These are phyloP conservation scores for Ectropis grisescens DNA, from an alignment of 1,140 invertebrate genomes.

Conservation along the genomic window DNA sequence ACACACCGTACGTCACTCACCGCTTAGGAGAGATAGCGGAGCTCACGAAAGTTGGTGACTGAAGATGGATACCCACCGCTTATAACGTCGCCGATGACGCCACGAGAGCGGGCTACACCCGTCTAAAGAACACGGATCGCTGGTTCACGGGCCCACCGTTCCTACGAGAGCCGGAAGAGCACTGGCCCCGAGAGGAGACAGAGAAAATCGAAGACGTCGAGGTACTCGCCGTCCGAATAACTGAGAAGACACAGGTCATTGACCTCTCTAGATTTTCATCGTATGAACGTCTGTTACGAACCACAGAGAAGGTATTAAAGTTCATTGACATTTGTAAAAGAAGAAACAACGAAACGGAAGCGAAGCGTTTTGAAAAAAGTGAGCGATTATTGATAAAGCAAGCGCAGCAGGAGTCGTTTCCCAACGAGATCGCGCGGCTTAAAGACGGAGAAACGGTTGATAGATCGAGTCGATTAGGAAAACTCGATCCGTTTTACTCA, in stretches of 20 bases:
- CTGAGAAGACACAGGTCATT: not conserved
- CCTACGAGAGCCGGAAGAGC: not conserved
- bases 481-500: not conserved
- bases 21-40: slow-evolving; percentile 40
- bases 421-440: not conserved
- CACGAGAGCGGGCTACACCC: slow-evolving; percentile 3
- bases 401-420: not conserved
- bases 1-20: slow-evolving; percentile 44
- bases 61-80: slow-evolving; percentile 24
- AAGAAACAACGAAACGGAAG: not conserved
- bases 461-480: not conserved
- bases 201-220: not conserved
- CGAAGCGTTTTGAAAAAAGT: not conserved
- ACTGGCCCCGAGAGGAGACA: not conserved
- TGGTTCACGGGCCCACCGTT: not conserved
- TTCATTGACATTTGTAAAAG: not conserved
- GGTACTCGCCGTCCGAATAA: not conserved
- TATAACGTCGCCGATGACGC: slow-evolving; percentile 24
- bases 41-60: slow-evolving; percentile 9
- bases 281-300: not conserved
- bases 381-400: not conserved
- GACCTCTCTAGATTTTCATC: not conserved
- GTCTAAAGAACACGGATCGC: not conserved
- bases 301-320: not conserved
- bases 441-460: not conserved